Percentiles rank a stretch among this genome's conserved stretches.
phyloP scores from a whole-genome alignment of 1,140 invertebrate species.

The Pseudobourletiella spinata region DNA sequence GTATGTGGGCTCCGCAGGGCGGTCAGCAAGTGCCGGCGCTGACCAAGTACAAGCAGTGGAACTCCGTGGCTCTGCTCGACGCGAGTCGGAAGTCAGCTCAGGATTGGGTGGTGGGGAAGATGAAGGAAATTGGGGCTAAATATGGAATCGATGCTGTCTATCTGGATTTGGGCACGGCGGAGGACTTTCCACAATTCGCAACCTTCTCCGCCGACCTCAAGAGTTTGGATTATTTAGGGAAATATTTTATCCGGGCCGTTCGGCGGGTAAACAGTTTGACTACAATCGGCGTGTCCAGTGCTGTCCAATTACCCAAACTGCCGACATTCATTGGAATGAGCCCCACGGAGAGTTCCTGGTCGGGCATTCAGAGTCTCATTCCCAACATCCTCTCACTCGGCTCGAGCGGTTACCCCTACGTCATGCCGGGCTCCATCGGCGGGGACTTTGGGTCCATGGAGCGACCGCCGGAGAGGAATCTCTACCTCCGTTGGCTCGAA shows the following conservation, averaged over 20 bases:
- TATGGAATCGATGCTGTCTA: constrained; percentile 83
- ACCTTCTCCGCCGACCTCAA: constrained; percentile 51
- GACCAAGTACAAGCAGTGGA: constrained; percentile 62
- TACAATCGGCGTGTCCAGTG: constrained; percentile 72
- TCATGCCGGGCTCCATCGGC: constrained; percentile 86
- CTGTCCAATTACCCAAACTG: constrained; percentile 65
- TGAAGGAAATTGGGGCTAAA: constrained; percentile 57
- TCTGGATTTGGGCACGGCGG: constrained; percentile 77
- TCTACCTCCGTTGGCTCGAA: constrained; percentile 92
- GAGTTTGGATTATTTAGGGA: constrained; percentile 57
- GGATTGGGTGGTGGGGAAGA: constrained; percentile 66
- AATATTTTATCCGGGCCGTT: background rate
- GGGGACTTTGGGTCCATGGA: constrained; percentile 51
- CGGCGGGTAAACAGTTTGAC: constrained; percentile 44
- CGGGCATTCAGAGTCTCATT: constrained; percentile 70
- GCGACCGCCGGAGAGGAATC: constrained; percentile 61
- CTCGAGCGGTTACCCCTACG: constrained; percentile 77
- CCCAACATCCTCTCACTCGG: constrained; percentile 79
- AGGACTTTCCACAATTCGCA: constrained; percentile 77
- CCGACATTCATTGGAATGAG: constrained; percentile 80
- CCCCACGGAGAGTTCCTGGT: constrained; percentile 79
- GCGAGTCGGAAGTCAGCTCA: constrained; percentile 68
- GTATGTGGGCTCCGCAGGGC: constrained; percentile 37
- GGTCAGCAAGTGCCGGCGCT: constrained; percentile 49
- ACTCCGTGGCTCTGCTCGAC: constrained; percentile 70